phyloP scores from a whole-genome alignment of 2,113 vertebrate species.

The Vidua macroura region DNA sequence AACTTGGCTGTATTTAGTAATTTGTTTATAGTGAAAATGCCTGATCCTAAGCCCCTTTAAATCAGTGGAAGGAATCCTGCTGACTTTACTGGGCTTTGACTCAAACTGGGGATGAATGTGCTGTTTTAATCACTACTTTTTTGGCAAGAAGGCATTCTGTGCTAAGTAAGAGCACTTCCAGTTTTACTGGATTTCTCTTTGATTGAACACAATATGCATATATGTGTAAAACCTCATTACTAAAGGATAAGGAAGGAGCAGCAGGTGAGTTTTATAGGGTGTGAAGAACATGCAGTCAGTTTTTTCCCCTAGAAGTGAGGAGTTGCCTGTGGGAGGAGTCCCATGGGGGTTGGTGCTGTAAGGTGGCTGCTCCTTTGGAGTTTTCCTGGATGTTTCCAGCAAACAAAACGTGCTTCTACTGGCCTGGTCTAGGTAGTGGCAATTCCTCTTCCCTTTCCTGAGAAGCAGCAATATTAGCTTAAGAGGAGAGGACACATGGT shows the following conservation, averaged over 20 bases:
- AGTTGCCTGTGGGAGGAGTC: accelerated
- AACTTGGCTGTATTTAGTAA: constrained; percentile 7
- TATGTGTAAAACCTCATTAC: constrained; percentile 23
- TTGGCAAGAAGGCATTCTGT: constrained; percentile 6
- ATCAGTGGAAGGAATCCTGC: constrained; percentile 9
- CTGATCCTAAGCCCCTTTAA: constrained; percentile 43
- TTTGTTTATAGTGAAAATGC: constrained; percentile 31
- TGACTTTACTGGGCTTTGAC: constrained; percentile 38
- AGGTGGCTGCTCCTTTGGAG: neutral
- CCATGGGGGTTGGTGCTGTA: neutral
- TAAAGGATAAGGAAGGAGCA: constrained; percentile 16
- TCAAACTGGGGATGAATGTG: constrained; percentile 16
- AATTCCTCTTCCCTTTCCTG: neutral
- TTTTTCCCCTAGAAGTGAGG: neutral
- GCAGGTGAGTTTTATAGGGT: neutral
- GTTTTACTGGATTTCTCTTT: constrained; percentile 8
- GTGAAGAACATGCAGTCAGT: neutral
- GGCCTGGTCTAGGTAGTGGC: neutral
- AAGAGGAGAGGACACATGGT: neutral
- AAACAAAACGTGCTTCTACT: neutral
- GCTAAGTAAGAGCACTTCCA: neutral
- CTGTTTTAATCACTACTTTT: constrained; percentile 47
- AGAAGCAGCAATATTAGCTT: neutral
- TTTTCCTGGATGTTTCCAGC: neutral
- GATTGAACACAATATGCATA: neutral